Percentiles rank a stretch among this genome's conserved stretches.
Conservation (phyloP, 2,797 vertebrate genomes). For the Neostethus bicornis region DNA sequence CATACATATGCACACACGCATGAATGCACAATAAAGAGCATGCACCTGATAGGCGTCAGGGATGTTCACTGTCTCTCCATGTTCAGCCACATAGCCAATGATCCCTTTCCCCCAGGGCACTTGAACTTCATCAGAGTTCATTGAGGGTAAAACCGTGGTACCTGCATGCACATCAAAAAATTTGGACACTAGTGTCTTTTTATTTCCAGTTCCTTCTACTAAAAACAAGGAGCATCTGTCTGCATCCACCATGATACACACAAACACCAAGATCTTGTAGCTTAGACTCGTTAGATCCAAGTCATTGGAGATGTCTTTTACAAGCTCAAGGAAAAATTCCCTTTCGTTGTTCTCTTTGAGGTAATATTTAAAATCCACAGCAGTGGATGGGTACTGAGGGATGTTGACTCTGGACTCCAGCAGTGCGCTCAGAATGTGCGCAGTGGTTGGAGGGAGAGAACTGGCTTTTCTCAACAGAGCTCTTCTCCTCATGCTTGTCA, state of each 20-base stretch:
- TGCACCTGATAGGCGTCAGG: conserved; percentile 97
- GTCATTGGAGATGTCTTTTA: conserved; percentile 98
- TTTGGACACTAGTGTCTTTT: conserved; percentile 96
- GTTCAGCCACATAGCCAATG: conserved; percentile 96
- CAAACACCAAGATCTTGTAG: conserved; percentile 97
- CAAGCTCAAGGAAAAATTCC: conserved; percentile 97
- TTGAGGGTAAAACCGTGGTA: conserved; percentile 90
- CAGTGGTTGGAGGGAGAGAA: conserved; percentile 94
- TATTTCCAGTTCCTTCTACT: conserved; percentile 91
- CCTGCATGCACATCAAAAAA: conserved; percentile 98
- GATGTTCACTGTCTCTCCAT: conserved; percentile 97
- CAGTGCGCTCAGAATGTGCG: conserved; percentile 95
- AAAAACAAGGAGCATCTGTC: conserved; percentile 95
- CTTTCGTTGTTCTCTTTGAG: conserved; percentile 94
- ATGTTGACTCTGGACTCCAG: conserved; percentile 96
- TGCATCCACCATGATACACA: conserved; percentile 98
- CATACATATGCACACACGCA: conserved; percentile 32
- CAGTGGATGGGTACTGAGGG: conserved; percentile 95
- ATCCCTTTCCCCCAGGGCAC: conserved; percentile 99
- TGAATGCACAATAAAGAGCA: conserved; percentile 36
- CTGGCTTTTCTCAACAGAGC: conserved; percentile 95
- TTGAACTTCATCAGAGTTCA: conserved; percentile 94
- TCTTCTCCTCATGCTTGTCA: conserved; percentile 92
- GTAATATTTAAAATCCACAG: conserved; percentile 96
- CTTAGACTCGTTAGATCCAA: conserved; percentile 95